These are phyloP conservation scores for Dendrolimus punctatus DNA, from an alignment of 1,140 invertebrate genomes.

Conservation along the genomic window DNA sequence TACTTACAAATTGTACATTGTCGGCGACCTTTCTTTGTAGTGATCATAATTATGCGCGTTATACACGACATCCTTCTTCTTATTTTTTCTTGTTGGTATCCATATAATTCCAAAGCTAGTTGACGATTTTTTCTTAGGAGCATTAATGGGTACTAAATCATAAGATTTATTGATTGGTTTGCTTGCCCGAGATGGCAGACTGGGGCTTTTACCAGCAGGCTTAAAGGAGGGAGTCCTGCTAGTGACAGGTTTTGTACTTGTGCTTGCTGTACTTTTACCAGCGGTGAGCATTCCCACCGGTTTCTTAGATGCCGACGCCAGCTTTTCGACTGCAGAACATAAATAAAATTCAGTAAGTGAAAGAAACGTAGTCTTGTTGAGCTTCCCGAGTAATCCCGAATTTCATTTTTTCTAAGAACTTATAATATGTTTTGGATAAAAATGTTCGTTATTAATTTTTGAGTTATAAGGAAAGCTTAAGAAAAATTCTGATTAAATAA, in stretches of 20 bases:
- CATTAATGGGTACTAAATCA: slow-evolving; percentile 17
- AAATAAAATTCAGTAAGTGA: no score
- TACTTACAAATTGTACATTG: slow-evolving; percentile 60
- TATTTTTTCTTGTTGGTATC: slow-evolving; percentile 50
- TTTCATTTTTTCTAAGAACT: no score
- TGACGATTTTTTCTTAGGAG: slow-evolving; percentile 32
- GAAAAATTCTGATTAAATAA: no score
- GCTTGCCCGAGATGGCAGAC: neutral
- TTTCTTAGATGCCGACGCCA: no score
- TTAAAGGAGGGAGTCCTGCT: neutral
- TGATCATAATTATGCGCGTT: slow-evolving; percentile 30
- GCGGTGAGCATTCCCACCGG: neutral
- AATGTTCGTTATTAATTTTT: no score
- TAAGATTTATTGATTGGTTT: slow-evolving; percentile 21
- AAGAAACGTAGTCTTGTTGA: no score
- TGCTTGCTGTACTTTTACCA: slow-evolving; percentile 11
- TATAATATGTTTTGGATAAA: no score
- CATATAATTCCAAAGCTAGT: slow-evolving; percentile 48
- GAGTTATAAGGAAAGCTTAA: no score
- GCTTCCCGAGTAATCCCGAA: no score
- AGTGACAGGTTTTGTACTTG: neutral
- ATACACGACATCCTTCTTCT: slow-evolving; percentile 43
- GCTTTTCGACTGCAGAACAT: no score
- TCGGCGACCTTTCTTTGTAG: slow-evolving; percentile 35
- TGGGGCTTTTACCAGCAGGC: neutral